These are phyloP conservation scores for Stenurella melanura DNA, from an alignment of 2,888 invertebrate species.

Conservation along the genomic window DNA sequence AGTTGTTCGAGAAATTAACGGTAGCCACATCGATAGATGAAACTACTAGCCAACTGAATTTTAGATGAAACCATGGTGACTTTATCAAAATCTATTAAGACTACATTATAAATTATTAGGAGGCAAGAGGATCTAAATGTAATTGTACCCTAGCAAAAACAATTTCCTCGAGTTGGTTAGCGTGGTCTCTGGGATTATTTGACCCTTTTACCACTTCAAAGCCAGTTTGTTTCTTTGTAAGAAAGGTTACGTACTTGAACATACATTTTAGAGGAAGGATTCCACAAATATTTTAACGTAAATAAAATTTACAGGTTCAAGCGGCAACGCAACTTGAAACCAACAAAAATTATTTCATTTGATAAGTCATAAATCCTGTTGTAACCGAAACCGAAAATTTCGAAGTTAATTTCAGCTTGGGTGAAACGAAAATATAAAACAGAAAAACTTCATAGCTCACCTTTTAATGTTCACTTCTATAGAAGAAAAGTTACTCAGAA, in stretches of 20 bases:
- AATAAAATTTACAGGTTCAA: slow-evolving; percentile 6
- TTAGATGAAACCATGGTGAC: slow-evolving; percentile 28
- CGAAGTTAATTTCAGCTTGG: neutral
- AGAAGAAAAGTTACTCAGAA: neutral
- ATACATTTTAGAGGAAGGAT: slow-evolving; percentile 34
- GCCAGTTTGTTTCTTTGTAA: slow-evolving; percentile 51
- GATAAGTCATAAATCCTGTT: neutral
- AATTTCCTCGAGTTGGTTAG: slow-evolving; percentile 45
- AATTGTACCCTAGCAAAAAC: slow-evolving; percentile 52
- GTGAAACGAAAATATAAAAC: neutral
- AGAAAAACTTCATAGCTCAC: neutral
- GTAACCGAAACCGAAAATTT: neutral
- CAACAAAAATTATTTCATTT: neutral
- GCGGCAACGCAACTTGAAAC: neutral
- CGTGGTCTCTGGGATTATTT: slow-evolving; percentile 48
- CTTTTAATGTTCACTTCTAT: neutral
- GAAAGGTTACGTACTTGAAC: slow-evolving; percentile 30
- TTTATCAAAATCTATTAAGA: slow-evolving; percentile 31
- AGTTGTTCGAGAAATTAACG: neutral
- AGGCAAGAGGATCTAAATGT: slow-evolving; percentile 52
- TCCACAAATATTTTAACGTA: slow-evolving; percentile 21
- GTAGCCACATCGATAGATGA: neutral
- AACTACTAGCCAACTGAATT: neutral
- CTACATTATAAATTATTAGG: slow-evolving; percentile 42
- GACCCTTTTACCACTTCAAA: slow-evolving; percentile 60